Evolutionary conservation across 2,888 invertebrate species (phyloP).

Genomic region (Ariolimax columbianus): DNA sequence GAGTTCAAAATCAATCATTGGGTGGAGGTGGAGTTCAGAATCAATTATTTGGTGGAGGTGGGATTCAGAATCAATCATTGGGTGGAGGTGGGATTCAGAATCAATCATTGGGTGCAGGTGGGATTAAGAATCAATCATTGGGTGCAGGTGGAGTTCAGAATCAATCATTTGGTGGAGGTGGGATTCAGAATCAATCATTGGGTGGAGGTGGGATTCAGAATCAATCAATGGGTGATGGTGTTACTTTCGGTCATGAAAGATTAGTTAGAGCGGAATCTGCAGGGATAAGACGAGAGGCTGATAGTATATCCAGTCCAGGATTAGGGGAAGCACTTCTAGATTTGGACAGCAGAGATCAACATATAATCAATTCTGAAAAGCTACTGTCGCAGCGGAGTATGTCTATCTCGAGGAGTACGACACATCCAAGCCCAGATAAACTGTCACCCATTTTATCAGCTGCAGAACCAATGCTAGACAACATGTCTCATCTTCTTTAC

Average conservation of each 20-base stretch:
- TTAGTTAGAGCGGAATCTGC: not conserved
- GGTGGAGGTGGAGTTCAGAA: not conserved
- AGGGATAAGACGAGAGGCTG: not conserved
- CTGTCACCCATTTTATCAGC: constrained; percentile 6
- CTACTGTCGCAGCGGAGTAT: not conserved
- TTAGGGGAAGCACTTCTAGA: not conserved
- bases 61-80: not conserved
- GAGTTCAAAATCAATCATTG: not conserved
- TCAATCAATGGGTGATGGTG: constrained; percentile 8
- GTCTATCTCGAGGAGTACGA: not conserved
- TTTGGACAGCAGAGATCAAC: not conserved
- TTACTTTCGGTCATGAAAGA: not conserved
- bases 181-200: not conserved
- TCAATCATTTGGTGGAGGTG: not conserved
- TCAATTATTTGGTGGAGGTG: not conserved
- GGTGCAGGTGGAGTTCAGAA: too few relatives aligned
- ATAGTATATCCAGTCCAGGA: not conserved
- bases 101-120: not conserved
- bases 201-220: not conserved
- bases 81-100: constrained; percentile 4
- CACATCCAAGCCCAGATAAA: not conserved
- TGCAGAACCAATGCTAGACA: constrained; percentile 28
- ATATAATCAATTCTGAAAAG: not conserved
- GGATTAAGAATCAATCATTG: not conserved
- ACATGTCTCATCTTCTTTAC: constrained; percentile 35